These are phyloP conservation scores for Spilogale gracilis DNA, from an alignment of 2,113 vertebrate genomes.

Conservation along the genomic window DNA sequence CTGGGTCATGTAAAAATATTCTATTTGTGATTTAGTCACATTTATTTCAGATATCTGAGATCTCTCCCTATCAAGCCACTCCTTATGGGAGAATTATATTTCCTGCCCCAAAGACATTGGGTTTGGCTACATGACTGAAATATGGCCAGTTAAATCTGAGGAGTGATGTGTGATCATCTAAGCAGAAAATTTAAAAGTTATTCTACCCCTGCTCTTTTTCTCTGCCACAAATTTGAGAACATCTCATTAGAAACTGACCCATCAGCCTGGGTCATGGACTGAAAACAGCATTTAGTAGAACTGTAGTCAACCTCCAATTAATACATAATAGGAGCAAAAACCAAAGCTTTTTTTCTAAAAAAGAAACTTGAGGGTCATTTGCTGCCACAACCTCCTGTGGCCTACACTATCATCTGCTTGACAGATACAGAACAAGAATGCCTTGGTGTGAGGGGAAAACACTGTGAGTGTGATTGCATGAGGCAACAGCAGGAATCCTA, in stretches of 20 bases:
- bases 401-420: neutral
- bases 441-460: neutral
- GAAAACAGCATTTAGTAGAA: neutral
- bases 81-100: neutral
- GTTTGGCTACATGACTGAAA: neutral
- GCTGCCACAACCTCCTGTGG: neutral
- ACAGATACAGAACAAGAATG: neutral
- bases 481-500: neutral
- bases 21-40: neutral
- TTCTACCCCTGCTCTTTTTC: neutral
- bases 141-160: neutral
- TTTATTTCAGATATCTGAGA: constrained; percentile 9
- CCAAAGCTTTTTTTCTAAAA: neutral
- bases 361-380: neutral
- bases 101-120: neutral
- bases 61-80: neutral
- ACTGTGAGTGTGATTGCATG: neutral
- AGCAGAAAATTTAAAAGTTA: neutral
- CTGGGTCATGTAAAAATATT: neutral
- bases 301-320: neutral
- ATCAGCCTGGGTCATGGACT: neutral
- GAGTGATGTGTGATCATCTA: neutral
- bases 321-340: neutral
- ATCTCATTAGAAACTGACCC: neutral
- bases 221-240: neutral